Base-by-base conservation (phyloP, 2,888 invertebrate species). In the Mythimna loreyi region DNA sequence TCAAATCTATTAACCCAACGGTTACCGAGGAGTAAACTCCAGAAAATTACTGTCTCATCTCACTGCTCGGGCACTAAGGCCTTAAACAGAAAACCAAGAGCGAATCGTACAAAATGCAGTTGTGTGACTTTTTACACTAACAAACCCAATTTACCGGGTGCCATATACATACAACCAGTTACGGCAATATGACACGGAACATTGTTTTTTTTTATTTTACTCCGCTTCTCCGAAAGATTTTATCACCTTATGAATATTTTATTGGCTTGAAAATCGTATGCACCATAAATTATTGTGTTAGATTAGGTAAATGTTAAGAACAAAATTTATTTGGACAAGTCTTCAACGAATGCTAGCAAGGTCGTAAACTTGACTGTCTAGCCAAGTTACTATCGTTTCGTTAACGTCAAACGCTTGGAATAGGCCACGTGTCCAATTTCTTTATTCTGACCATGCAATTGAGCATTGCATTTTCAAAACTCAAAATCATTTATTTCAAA, bases 201-300 rank as follows among this genome's bases (percentile, higher is more conserved):
- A 72, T 86, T 83, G 83, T 82, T 86, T 85, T 78, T 79, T 43
- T 16, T n/a, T 85, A n/a, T 84, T 19, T 43, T 81, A 71, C 56
- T 55, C 72, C 76, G 75, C 76, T 90, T 88, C 90, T 85, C 68
- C 74, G 89, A 90, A 89, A 88, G 90, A 90, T 91, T 87, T 89
- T 84, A 91, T 90, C 88, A 83, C 82, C 88, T 88, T 84, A 91
- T 90, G 89, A 90, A 91, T 91, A 91, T 89, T 90, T 87, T 87
- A 90, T 88, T 87, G 81, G 83, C 75, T 87, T 59, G 67, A 79
- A 86, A 88, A 86, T 80, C 82, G 74, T 85, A 86, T 69, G 76
- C 79, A 70, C 81, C 80, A 84, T 90, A 88, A 89, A 90, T 90
- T 89, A 78, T 77, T 67, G 47, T 72, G 59, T 75, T 77, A 80